A percentile compares a stretch with the other conserved stretches of the same genome.
Conservation (phyloP, 2,797 vertebrate genomes). For the Lacerta bilineata region DNA sequence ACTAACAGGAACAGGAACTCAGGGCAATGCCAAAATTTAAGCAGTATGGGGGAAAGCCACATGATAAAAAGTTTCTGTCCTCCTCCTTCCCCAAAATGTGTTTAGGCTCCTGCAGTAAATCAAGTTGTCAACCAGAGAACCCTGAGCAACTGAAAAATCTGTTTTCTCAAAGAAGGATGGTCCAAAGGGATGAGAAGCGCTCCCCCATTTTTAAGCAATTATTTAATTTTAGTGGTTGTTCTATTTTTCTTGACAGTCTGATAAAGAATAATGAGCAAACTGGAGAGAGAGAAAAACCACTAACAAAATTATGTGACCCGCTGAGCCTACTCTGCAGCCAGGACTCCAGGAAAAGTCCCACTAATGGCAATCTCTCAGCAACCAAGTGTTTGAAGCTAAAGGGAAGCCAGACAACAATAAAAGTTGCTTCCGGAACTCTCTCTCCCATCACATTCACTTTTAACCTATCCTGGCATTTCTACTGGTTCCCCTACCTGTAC, state of each 20-base stretch:
- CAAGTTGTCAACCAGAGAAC: constrained; percentile 32
- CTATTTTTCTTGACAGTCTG: constrained; percentile 47
- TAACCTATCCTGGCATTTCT: neutral
- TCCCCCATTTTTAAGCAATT: constrained; percentile 43
- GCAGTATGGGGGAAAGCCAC: neutral
- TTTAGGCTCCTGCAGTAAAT: constrained; percentile 25
- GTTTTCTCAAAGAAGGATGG: constrained; percentile 56
- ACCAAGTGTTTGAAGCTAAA: constrained; percentile 22
- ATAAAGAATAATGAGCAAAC: constrained; percentile 54
- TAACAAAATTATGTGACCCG: constrained; percentile 35
- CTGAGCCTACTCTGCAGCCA: constrained; percentile 14
- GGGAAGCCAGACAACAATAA: neutral
- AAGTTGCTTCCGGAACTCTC: neutral
- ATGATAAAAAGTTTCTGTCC: neutral
- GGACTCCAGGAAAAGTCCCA: constrained; percentile 53
- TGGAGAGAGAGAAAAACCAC: constrained; percentile 44
- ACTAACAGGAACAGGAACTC: neutral
- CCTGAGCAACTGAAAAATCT: constrained; percentile 49
- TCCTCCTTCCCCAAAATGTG: neutral
- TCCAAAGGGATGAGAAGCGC: constrained; percentile 60
- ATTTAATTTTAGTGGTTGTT: constrained; percentile 54
- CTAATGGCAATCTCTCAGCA: constrained; percentile 36
- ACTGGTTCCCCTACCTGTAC: neutral
- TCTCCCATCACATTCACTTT: neutral
- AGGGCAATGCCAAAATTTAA: neutral